phyloP scores from a whole-genome alignment of 2,797 vertebrate genomes.

The Halcyon smyrnensis region DNA sequence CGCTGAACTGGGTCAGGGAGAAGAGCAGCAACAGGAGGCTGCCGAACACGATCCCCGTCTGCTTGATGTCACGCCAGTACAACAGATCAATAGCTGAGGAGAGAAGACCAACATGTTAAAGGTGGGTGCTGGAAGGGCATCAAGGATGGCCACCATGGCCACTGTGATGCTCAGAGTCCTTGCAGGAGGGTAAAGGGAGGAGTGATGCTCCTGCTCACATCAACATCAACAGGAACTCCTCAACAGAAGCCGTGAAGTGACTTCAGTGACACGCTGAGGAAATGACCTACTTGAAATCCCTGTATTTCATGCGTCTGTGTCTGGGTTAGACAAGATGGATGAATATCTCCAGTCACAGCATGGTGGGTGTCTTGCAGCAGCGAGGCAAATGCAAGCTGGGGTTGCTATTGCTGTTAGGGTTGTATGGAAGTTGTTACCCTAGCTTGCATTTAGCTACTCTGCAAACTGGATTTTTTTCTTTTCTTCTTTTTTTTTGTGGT shows the following conservation, averaged over 20 bases:
- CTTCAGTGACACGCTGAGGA: fast-evolving
- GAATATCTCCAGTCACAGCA: neutral
- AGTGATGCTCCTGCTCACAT: neutral
- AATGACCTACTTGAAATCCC: neutral
- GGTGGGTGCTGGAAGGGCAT: neutral
- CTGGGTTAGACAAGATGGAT: neutral
- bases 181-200: neutral
- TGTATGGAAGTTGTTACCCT: neutral
- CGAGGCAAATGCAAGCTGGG: neutral
- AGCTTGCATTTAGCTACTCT: neutral
- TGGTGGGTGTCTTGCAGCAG: neutral
- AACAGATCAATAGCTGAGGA: constrained; percentile 92
- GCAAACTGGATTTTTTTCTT: neutral
- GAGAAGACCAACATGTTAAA: constrained; percentile 12
- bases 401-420: neutral
- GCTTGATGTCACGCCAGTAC: constrained; percentile 97
- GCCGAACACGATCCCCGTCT: constrained; percentile 93
- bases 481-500: neutral
- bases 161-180: fast-evolving
- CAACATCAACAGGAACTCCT: neutral
- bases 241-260: neutral
- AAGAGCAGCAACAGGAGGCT: constrained; percentile 95
- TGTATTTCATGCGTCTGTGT: neutral
- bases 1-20: constrained; percentile 98
- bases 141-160: fast-evolving